Evolutionary conservation across 2,888 invertebrate species (phyloP).

Genomic region (Tenthredo scrophulariae): DNA sequence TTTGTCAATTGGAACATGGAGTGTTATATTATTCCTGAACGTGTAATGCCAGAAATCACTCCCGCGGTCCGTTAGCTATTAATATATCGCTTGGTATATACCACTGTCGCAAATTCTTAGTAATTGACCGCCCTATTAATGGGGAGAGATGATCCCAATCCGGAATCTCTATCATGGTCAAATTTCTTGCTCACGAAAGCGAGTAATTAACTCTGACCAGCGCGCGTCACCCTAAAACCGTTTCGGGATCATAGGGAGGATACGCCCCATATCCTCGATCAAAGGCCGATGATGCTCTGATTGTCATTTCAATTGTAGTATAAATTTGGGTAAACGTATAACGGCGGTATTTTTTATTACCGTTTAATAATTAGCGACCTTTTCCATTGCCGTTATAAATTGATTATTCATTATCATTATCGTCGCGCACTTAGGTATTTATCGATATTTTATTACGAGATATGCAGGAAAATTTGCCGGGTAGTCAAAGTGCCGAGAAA

Average conservation of each 20-base stretch:
- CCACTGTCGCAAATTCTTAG: background rate
- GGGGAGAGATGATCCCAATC: background rate
- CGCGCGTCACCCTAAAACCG: constrained; percentile 5
- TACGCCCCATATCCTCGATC: background rate
- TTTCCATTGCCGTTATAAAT: no score
- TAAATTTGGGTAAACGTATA: no score
- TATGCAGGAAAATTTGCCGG: background rate
- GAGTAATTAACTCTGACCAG: constrained; percentile 31
- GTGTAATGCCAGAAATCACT: background rate
- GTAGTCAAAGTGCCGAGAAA: background rate
- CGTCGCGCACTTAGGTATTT: no score
- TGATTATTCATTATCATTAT: no score
- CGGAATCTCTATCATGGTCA: background rate
- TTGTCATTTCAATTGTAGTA: background rate
- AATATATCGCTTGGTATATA: background rate
- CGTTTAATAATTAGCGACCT: no score
- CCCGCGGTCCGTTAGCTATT: background rate
- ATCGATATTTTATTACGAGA: no score
- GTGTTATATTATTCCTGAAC: no score
- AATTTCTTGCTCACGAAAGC: constrained; percentile 34
- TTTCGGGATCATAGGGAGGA: constrained; percentile 38
- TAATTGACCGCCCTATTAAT: constrained; percentile 12
- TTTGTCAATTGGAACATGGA: background rate
- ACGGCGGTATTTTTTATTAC: no score
- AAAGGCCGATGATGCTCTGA: background rate